Evolutionary conservation across 1,140 invertebrate species (phyloP).

Genomic region (Zaprionus africanus): DNA sequence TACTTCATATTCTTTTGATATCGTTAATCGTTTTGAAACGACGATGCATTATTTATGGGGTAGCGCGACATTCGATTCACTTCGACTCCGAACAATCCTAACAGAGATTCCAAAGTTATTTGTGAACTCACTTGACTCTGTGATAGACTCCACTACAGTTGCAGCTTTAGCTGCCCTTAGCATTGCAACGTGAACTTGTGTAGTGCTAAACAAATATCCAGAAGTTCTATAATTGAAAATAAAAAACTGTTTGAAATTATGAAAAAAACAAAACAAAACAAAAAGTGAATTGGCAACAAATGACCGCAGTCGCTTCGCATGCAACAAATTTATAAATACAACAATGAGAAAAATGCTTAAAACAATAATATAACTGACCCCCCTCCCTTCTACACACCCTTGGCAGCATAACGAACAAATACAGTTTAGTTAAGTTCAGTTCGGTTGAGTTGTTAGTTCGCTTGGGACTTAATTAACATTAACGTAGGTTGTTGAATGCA

Average conservation of each 20-base stretch:
- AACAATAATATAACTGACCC: constrained; percentile 2
- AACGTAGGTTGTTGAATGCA: constrained; percentile 17
- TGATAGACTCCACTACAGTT: not conserved
- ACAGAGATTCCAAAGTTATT: not conserved
- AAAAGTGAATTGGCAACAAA: not conserved
- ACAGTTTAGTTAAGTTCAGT: constrained; percentile 12
- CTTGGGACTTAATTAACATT: constrained; percentile 12
- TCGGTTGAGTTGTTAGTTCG: constrained; percentile 7
- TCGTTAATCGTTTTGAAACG: not conserved
- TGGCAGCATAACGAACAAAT: constrained; percentile 1
- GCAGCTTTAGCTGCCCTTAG: constrained; percentile 10
- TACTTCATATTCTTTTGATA: not conserved
- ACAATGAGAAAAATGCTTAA: constrained; percentile 14
- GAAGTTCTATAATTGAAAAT: constrained; percentile 26
- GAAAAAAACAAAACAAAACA: constrained; percentile 8
- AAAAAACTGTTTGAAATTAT: constrained; percentile 15
- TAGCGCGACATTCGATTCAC: not conserved
- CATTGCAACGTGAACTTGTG: constrained; percentile 40
- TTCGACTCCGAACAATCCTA: not conserved
- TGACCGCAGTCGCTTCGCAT: constrained; percentile 29
- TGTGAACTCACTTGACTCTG: no score
- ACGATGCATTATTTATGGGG: constrained; percentile 21
- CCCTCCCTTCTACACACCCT: no score
- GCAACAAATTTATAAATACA: constrained; percentile 32
- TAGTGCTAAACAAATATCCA: constrained; percentile 14